Evolutionary conservation across 30 jellyfish, hydroid and myxozoan genomes (phyloP), one percentile per base, ranked within the genome.

Genomic region (Hydra vulgaris): DNA sequence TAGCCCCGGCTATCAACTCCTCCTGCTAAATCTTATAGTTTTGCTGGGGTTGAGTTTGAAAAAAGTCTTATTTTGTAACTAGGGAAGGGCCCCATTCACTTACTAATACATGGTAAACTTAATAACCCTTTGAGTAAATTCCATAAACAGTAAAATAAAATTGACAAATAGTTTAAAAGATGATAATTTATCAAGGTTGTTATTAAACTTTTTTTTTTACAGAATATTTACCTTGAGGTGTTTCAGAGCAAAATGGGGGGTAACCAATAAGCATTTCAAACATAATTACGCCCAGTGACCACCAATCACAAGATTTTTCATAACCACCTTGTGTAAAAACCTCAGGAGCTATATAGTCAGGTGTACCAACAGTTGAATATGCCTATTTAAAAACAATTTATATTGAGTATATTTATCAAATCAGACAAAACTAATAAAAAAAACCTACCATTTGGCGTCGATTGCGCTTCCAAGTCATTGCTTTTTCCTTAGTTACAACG

Each of bases 331-430:
- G 96, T 18, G 77, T 90, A 79, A 88, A 94, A 18, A 94, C 99
- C 66, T 94, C 99, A 25, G 99, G 99, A 15, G 99, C 99, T 27
- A 94, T 88, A 81, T 94, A 94, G 77, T 94, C 99, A 5, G 99
- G 96, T 40, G 99, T 94, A 1, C 99, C 99, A 25, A 94, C 99
- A 3, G 99, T 94, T 19, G 99, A 94, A 76, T 94, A 94, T 70
- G 99, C 99, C 99, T 92, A 25, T 8, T 21, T 21, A 26, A 25
- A 61, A 21, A 20, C 76, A 5, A 5, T 40, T 40, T 40, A 40
- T 3, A 12, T 40, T 40, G 12, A 40, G 61, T 12, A 40, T 5
- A n/a, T 18, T 71, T 71, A 15, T 21, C 55, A 27, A 72, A 81
- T 17, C 17, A 56, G 74, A 77, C 8, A 40, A 40, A 40, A 40